phyloP scores from a whole-genome alignment of 1,140 invertebrate species.

The Lanistes nyassanus region DNA sequence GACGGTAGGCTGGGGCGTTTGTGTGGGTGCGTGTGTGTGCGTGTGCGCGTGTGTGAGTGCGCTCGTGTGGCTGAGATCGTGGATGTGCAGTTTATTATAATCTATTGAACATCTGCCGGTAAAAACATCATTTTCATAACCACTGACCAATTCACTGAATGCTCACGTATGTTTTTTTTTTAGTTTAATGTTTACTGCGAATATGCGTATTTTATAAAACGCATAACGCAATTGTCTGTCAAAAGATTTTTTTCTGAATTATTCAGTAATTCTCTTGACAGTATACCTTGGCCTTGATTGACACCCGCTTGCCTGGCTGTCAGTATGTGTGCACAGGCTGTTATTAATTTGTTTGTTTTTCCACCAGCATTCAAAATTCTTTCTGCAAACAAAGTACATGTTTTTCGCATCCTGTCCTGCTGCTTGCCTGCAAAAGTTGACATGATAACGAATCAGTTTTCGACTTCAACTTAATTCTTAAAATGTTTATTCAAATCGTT shows the following conservation, averaged over 20 bases:
- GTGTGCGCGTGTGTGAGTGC: slow-evolving; percentile 10
- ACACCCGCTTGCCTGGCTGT: not conserved
- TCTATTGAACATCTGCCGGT: not conserved
- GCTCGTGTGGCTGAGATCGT: not conserved
- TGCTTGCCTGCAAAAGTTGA: not conserved
- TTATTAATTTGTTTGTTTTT: slow-evolving; percentile 6
- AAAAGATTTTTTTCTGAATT: not conserved
- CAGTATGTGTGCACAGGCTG: not conserved
- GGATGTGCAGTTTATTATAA: not conserved
- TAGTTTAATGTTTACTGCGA: not conserved
- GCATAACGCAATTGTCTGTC: not conserved
- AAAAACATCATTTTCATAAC: not conserved
- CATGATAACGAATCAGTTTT: not conserved
- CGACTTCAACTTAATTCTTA: not conserved
- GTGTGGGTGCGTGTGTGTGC: slow-evolving; percentile 5
- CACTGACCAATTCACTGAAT: not conserved
- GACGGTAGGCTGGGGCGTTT: no score
- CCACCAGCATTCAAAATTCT: no score
- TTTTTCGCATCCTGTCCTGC: no score
- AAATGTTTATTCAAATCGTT: not conserved
- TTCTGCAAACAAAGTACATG: no score
- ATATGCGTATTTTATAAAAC: not conserved
- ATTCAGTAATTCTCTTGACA: not conserved
- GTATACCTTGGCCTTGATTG: not conserved
- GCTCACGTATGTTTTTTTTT: not conserved